phyloP scores from a whole-genome alignment of 37 sponge, comb jelly and placozoan genomes.

The Chondrosia reniformis region DNA sequence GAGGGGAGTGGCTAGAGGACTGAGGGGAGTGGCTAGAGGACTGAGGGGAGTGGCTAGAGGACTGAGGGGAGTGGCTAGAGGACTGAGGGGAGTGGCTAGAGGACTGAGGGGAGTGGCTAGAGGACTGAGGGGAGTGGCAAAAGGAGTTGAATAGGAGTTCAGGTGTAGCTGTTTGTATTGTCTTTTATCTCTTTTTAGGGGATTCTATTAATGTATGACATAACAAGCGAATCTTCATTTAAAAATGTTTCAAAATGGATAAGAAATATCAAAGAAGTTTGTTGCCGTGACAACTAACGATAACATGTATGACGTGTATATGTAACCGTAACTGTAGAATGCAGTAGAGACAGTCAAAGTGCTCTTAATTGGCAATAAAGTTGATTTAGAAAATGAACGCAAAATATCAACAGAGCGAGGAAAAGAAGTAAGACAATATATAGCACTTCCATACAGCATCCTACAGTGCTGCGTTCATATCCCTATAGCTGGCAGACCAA shows the following conservation, averaged over 20 bases:
- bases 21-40: too few relatives aligned
- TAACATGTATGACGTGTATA: not conserved
- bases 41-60: too few relatives aligned
- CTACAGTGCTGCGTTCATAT: not conserved
- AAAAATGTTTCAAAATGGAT: slow-evolving; percentile 81
- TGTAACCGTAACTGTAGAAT: slow-evolving; percentile 26
- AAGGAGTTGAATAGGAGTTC: too few relatives aligned
- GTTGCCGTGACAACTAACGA: not conserved
- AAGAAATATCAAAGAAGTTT: slow-evolving; percentile 75
- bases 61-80: too few relatives aligned
- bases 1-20: too few relatives aligned
- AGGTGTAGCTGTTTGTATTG: too few relatives aligned
- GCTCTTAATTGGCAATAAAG: slow-evolving; percentile 65
- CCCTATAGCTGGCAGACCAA: slow-evolving; percentile 41
- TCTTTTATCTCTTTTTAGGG: slow-evolving; percentile 44
- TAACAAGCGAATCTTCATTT: slow-evolving; percentile 71
- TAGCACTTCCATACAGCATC: not conserved
- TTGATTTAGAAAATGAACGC: slow-evolving; percentile 51
- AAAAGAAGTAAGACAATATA: slow-evolving; percentile 38
- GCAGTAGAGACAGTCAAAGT: slow-evolving; percentile 58
- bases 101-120: too few relatives aligned
- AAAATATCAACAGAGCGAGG: slow-evolving; percentile 43
- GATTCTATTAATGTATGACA: slow-evolving; percentile 77
- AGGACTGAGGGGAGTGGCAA: too few relatives aligned
- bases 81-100: too few relatives aligned